These are phyloP conservation scores for Pterobdella sp. DNA, from an alignment of 2,888 invertebrate species.

Conservation along the genomic window DNA sequence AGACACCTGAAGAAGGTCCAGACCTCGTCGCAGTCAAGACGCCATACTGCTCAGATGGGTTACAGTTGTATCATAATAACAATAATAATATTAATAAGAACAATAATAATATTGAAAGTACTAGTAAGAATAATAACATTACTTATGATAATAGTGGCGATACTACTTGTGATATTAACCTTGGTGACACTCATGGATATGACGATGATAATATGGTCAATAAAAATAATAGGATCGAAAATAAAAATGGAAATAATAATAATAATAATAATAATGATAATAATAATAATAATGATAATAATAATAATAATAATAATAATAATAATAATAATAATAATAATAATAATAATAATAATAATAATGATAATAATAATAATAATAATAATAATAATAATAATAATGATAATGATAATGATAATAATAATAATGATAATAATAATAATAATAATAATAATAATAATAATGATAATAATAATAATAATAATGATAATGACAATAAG, in stretches of 20 bases:
- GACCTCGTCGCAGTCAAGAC: too few relatives aligned
- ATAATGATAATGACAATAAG: neutral
- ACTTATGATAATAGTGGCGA: neutral
- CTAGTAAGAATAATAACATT: neutral
- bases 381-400: constrained; percentile 11
- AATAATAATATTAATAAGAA: neutral
- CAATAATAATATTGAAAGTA: neutral
- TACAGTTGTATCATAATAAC: too few relatives aligned
- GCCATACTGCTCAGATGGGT: too few relatives aligned
- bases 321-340: neutral
- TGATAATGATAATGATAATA: constrained; percentile 4
- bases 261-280: neutral
- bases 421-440: neutral
- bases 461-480: constrained; percentile 5
- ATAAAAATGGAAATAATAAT: neutral
- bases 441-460: constrained; percentile 8
- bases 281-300: constrained; percentile 1
- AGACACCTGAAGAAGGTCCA: too few relatives aligned
- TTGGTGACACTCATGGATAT: neutral
- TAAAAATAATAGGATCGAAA: neutral
- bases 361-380: constrained; percentile 12
- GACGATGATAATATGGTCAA: neutral
- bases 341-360: constrained; percentile 15
- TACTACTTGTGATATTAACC: neutral
- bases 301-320: constrained; percentile 2